These are phyloP conservation scores for Corticium candelabrum DNA, from an alignment of 37 sponge, comb jelly and placozoan species.

Conservation along the genomic window DNA sequence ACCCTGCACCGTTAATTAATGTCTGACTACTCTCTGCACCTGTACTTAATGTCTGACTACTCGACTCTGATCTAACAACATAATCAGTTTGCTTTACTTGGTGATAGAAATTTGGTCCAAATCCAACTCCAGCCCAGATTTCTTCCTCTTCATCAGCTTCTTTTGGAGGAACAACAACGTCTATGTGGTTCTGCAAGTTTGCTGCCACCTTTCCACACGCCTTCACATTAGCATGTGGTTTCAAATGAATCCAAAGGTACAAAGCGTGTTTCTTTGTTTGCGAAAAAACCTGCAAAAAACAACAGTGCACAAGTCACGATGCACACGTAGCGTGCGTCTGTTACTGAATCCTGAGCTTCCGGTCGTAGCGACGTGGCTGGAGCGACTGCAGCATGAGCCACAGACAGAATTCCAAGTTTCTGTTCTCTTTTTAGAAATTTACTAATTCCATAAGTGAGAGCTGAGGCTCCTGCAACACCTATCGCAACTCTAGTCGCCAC, in stretches of 20 bases:
- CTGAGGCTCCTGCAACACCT: background rate
- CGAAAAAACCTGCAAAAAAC: slow-evolving; percentile 5
- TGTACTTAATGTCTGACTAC: too few relatives aligned
- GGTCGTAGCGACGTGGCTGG: too few relatives aligned
- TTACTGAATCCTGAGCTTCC: background rate
- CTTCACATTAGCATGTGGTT: slow-evolving; percentile 19
- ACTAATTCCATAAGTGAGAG: background rate
- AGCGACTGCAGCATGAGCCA: background rate
- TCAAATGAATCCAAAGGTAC: slow-evolving; percentile 52
- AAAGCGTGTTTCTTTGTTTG: slow-evolving; percentile 35
- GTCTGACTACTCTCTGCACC: too few relatives aligned
- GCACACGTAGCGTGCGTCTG: too few relatives aligned
- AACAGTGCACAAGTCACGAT: too few relatives aligned
- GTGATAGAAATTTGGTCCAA: slow-evolving; percentile 47
- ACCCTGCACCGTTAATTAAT: too few relatives aligned
- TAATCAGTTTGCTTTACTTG: background rate
- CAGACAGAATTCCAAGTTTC: background rate
- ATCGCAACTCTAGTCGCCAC: too few relatives aligned
- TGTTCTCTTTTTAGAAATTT: background rate
- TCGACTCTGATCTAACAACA: background rate
- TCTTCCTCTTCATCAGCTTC: slow-evolving; percentile 32
- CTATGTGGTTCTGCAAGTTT: slow-evolving; percentile 19
- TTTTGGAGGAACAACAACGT: slow-evolving; percentile 9
- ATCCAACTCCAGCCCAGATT: slow-evolving; percentile 45
- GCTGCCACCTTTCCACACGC: slow-evolving; percentile 41